Conservation (phyloP, 2,113 vertebrate genomes). For the Solea senegalensis region DNA sequence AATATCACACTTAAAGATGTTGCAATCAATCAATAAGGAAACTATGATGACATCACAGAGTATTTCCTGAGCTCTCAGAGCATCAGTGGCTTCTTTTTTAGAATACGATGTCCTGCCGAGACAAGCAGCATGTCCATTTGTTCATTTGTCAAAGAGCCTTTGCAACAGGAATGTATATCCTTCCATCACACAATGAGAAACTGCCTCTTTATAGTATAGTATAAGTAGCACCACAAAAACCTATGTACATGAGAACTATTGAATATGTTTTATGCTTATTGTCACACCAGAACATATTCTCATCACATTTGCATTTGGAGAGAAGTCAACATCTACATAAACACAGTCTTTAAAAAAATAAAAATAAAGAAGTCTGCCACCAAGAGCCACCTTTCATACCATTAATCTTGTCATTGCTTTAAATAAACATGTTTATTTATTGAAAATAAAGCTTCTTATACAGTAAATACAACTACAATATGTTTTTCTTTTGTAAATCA, state of each 20-base stretch:
- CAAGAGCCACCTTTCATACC: constrained; percentile 49
- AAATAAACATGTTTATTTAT: constrained; percentile 66
- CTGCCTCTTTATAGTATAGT: constrained; percentile 46
- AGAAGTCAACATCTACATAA: constrained; percentile 62
- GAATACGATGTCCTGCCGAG: constrained; percentile 15
- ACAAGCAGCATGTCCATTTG: constrained; percentile 19
- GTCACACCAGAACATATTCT: constrained; percentile 68
- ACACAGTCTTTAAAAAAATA: constrained; percentile 57
- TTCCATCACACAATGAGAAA: constrained; percentile 37
- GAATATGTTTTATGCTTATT: constrained; percentile 70
- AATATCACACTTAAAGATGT: constrained; percentile 43
- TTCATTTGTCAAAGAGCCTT: constrained; percentile 26
- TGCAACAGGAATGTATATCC: constrained; percentile 21
- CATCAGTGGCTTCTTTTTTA: constrained; percentile 32
- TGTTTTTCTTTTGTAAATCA: background rate
- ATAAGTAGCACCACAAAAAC: constrained; percentile 76
- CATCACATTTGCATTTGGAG: constrained; percentile 76
- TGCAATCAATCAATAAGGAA: constrained; percentile 34
- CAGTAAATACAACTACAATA: constrained; percentile 62
- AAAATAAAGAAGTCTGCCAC: constrained; percentile 59
- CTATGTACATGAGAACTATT: constrained; percentile 78
- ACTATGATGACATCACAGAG: constrained; percentile 20
- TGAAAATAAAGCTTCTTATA: constrained; percentile 69
- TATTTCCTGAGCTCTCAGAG: constrained; percentile 44
- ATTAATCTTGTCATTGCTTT: constrained; percentile 37